Evolutionary conservation across 2,888 invertebrate species (phyloP), one percentile per base, ranked within the genome.

Genomic region (Harpalus rufipes): DNA sequence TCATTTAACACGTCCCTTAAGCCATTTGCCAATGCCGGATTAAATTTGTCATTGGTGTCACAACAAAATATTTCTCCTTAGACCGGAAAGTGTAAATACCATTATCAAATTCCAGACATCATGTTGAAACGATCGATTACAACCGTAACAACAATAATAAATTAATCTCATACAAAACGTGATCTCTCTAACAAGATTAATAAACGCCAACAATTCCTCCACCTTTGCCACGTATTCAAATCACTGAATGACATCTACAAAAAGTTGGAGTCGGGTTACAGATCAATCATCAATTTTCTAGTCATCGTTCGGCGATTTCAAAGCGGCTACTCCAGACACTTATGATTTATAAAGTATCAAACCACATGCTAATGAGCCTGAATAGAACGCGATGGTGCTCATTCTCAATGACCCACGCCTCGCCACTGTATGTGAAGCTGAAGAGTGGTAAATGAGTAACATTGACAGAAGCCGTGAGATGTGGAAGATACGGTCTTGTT

Each of bases 251-350:
- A 80, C 80, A 63, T 41, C 44, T 10, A 39, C 61, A 80, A 80
- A 63, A 63, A 80, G 56, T 56, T 12, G 25, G 41, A 78, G 58
- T 79, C 59, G 10, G 65, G 39, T 81, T 63, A 78, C 44, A 56
- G 86, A 87, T 86, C 86, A 86, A 87, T 87, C 88, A 88, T 88
- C 88, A 88, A 88, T 88, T 88, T 87, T 88, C 87, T 87, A 88
- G 87, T 88, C 88, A 88, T 88, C 88, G 88, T 87, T 16, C 58
- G 58, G 79, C 41, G 21, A 12, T 14, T 63, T 63, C 63, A 63
- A 61, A 63, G 80, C 10, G 39, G 44, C 80, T 80, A 80, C 44
- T 63, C 63, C 63, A 32, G 63, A 44, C 63, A 63, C 80, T 74
- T 74, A 74, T 74, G 72, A 74, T 61, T 80, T 39, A 61, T 41